These are phyloP conservation scores for Alcedo quadribrachys DNA, from an alignment of 2,797 vertebrate species.

Conservation along the genomic window DNA sequence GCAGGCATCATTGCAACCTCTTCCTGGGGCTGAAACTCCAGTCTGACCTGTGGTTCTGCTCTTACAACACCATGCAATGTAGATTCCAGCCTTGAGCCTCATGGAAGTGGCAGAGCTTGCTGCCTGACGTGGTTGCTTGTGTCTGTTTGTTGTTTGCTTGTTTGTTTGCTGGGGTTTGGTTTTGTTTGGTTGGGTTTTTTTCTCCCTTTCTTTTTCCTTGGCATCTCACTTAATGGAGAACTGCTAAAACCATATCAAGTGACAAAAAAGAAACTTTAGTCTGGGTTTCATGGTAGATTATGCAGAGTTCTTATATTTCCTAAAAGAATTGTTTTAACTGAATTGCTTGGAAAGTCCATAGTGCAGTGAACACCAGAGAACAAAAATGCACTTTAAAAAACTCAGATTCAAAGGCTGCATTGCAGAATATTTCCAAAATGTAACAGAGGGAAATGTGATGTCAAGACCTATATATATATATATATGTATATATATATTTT, in stretches of 20 bases:
- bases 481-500: neutral
- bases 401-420: neutral
- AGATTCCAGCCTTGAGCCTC: constrained; percentile 26
- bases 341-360: neutral
- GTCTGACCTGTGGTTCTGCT: neutral
- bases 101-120: neutral
- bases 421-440: neutral
- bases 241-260: neutral
- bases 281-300: neutral
- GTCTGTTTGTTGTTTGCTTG: too few species aligned
- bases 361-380: neutral
- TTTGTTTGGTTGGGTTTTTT: too few species aligned
- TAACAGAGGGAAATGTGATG: neutral
- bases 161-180: too few species aligned
- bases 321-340: neutral
- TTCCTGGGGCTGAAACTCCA: neutral
- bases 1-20: neutral
- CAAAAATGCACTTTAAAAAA: neutral
- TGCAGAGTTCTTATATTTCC: neutral
- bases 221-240: neutral
- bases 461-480: too few species aligned
- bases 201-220: neutral
- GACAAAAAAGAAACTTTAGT: constrained; percentile 22
- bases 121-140: neutral
- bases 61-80: constrained; percentile 20